Evolutionary conservation across 1,140 invertebrate genomes (phyloP), one percentile per base, ranked within the genome.

Genomic region (Euschistus heros): DNA sequence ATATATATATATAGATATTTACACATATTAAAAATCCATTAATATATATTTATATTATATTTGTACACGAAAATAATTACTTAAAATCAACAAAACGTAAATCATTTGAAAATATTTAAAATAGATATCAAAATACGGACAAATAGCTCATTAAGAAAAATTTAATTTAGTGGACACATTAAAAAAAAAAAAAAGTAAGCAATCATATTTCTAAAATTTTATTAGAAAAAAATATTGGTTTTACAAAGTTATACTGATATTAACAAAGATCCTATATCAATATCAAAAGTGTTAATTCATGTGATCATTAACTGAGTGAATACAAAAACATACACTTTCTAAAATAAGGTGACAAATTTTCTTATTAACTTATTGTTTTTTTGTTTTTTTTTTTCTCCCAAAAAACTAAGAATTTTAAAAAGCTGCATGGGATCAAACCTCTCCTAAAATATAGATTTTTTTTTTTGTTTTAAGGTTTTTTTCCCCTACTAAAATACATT

Each of bases 241-340:
- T 18, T 50, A 50, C 47, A 50, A 50, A 50, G 47, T 50, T 50
- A 50, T 20, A 50, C 22, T 50, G 47, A 50, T 50, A 50, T n/a
- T 50, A 20, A 50, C 47, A 50, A 20, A 50, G 6, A 50, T 20
- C 47, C n/a, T 50, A 37, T 37, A 37, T 37, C 33, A 37, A 37
- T 37, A 37, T 37, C 33, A 37, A 37, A 37, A 37, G 33, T 37
- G 33, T 37, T 37, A 37, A 37, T 37, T 37, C 33, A 37, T 37
- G 33, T 37, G 33, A 37, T 37, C 6, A 37, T 50, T 22, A 20
- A 50, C 22, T 50, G 2, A 20, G 47, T 50, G 47, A 6, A 20
- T 50, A 20, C n/a, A 20, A 50, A 50, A 20, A 50, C n/a, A 22
- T 50, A 50, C n/a, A 50, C 14, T 50, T 18, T 14, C n/a, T 50